Conservation (phyloP, 37 sponge, comb jelly and placozoan species). For the Geodia barretti region DNA sequence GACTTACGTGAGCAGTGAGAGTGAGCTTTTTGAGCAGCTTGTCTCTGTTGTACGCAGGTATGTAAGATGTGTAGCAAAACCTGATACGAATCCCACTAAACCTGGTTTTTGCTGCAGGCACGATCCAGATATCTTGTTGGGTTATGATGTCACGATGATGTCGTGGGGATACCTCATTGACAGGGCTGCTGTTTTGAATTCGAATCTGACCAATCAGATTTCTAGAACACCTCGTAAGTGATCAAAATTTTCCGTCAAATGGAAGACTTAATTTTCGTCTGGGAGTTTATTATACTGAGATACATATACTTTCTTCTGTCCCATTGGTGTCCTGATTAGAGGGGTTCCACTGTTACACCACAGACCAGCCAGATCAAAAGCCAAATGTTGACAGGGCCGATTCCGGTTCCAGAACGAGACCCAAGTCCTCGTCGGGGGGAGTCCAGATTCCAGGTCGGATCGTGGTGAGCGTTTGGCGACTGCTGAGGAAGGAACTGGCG, state of each 20-base stretch:
- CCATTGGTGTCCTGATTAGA: no score
- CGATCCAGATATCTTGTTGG: constrained; percentile 94
- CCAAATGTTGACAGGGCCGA: background rate
- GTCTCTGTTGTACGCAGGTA: constrained; percentile 41
- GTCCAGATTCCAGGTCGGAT: constrained; percentile 76
- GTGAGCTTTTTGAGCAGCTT: constrained; percentile 56
- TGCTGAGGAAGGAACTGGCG: constrained; percentile 77
- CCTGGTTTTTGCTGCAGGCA: background rate
- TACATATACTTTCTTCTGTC: no score
- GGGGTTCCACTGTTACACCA: background rate
- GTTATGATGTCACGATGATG: constrained; percentile 79
- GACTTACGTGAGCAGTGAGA: constrained; percentile 54
- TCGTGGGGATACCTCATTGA: constrained; percentile 97
- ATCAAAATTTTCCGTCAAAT: background rate
- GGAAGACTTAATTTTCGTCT: background rate
- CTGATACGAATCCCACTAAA: background rate
- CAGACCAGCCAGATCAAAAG: background rate
- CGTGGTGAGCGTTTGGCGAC: constrained; percentile 87
- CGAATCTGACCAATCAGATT: constrained; percentile 67
- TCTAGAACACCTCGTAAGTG: constrained; percentile 73
- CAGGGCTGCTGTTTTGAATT: constrained; percentile 71
- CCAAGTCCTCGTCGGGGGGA: background rate
- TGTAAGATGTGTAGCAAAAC: background rate
- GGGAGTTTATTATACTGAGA: background rate
- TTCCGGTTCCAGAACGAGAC: background rate